phyloP scores from a whole-genome alignment of 2,797 vertebrate genomes.

The Paedocypris micromegethes region DNA sequence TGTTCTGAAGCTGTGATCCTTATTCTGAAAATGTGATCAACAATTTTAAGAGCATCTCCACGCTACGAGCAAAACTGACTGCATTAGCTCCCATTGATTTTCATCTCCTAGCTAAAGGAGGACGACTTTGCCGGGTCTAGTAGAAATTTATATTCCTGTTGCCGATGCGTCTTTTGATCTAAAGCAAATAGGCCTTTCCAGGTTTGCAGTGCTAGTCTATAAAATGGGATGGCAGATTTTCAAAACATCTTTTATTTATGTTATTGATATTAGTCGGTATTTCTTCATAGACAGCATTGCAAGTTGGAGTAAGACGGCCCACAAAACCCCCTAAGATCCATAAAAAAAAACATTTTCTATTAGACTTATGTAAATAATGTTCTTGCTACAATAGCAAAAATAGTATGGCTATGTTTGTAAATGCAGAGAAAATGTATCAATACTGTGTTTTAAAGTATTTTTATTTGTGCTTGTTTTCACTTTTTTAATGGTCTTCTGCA shows the following conservation, averaged over 20 bases:
- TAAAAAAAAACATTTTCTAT: too few relatives aligned
- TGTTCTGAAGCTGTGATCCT: conserved; percentile 27
- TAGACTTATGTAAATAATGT: too few relatives aligned
- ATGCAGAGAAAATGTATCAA: too few relatives aligned
- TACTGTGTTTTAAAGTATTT: too few relatives aligned
- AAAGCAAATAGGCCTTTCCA: not conserved
- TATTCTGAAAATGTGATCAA: conserved; percentile 15
- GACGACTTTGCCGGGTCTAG: not conserved
- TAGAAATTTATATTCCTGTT: not conserved
- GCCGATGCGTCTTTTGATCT: not conserved
- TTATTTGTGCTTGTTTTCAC: too few relatives aligned
- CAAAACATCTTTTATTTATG: not conserved
- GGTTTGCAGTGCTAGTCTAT: not conserved
- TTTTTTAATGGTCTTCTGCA: too few relatives aligned
- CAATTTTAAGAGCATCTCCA: conserved; percentile 13
- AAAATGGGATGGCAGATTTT: not conserved
- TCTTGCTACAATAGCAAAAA: too few relatives aligned
- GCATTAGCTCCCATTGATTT: not conserved
- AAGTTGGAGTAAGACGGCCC: too few relatives aligned
- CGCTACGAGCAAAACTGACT: conserved; percentile 4
- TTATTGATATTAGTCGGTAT: too few relatives aligned
- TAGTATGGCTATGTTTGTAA: too few relatives aligned
- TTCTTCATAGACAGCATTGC: too few relatives aligned
- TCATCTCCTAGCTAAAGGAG: not conserved
- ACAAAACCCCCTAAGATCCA: too few relatives aligned